Percentiles rank a stretch among this genome's conserved stretches.
Evolutionary conservation across 2,888 invertebrate genomes (phyloP).

Genomic region (Rotaria sp.): DNA sequence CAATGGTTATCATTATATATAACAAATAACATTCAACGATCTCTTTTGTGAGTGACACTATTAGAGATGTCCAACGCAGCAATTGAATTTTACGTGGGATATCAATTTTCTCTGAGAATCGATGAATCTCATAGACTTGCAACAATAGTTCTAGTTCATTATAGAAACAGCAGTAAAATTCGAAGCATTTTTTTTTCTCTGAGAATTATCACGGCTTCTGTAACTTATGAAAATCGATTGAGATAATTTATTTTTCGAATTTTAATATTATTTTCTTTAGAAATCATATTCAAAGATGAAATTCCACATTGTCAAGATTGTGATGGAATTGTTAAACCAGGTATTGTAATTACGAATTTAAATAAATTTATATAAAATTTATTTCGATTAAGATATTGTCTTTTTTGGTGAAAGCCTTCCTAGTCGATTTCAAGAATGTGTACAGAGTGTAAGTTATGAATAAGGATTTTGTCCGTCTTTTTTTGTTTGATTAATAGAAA

Average conservation of each 20-base stretch:
- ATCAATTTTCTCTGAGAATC: too few species aligned
- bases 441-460: slow-evolving; percentile 60
- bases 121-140: too few species aligned
- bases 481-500: not conserved
- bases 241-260: not conserved
- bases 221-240: too few species aligned
- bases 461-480: not conserved
- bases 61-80: too few species aligned
- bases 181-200: too few species aligned
- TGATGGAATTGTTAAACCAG: slow-evolving; percentile 74
- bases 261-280: slow-evolving; percentile 54
- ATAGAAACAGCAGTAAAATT: too few species aligned
- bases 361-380: not conserved
- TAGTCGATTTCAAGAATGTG: slow-evolving; percentile 62
- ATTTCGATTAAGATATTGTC: slow-evolving; percentile 66
- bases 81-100: too few species aligned
- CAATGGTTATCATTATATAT: too few species aligned
- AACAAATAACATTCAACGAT: too few species aligned
- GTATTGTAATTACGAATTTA: slow-evolving; percentile 43
- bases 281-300: slow-evolving; percentile 66
- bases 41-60: too few species aligned
- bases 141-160: too few species aligned
- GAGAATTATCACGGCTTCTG: too few species aligned
- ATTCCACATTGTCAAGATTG: slow-evolving; percentile 72
- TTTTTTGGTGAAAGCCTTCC: slow-evolving; percentile 90